Base-by-base conservation (phyloP, 1,140 invertebrate genomes). In the Rhopalosiphum padi region DNA sequence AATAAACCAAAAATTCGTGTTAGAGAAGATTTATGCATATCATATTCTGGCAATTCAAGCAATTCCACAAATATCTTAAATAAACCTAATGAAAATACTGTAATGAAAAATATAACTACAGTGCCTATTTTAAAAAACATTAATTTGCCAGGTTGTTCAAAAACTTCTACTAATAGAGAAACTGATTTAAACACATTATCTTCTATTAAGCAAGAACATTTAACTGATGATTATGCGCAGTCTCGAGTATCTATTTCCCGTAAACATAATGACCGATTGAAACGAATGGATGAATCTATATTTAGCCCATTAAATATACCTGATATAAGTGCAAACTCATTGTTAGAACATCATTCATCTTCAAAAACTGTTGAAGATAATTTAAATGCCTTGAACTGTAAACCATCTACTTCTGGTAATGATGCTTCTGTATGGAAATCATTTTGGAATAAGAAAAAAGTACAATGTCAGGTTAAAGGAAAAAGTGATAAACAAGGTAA, bases 401-500 rank as follows among this genome's bases (percentile, higher is more conserved):
- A 93, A 86, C 48, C 35, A 35, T 93, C 82, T 37, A 86, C 82
- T 86, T 85, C 91, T 22, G 43, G 37, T 85, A 43, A 53, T 82
- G 22, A 15, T 53, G 23, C 15, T 15, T n/a, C 23, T 60, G 41
- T 55, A 43, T 93, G 48, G 46, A 37, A 93, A 86, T 86, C 43
- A 85, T 93, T 93, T 93, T 93, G 82, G 48, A 86, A 93, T 43
- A 93, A 86, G 35, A 85, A 83, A 25, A 82, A 82, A 46, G 21
- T n/a, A 11, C 15, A 48, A 35, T 18, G 35, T 43, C 43, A 51
- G 37, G 21, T 30, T 23, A 48, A 53, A 82, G 60, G 30, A 35
- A 91, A 51, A 23, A 30, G 43, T 23, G 18, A 8, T 48, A 51
- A 37, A 51, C 43, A 48, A 83, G 15, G 37, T 37, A 86, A 25